Percentiles rank a stretch among this genome's conserved stretches.
These are phyloP conservation scores for Mesoligia furuncula DNA, from an alignment of 2,888 invertebrate species.

Conservation along the genomic window DNA sequence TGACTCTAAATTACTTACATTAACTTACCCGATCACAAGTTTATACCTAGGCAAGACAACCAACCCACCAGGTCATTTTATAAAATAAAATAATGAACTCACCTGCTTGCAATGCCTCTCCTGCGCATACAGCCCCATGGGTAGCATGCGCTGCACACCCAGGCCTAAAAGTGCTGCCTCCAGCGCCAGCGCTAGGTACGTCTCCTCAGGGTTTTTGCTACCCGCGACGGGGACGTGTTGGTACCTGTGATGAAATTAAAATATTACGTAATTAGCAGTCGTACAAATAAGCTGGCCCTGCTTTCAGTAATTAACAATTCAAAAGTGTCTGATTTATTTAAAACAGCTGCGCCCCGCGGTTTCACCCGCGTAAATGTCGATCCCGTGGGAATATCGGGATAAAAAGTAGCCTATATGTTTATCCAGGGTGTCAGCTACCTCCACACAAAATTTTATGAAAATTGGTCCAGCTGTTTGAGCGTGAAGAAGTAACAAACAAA, in stretches of 20 bases:
- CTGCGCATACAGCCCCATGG: conserved; percentile 95
- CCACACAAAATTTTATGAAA: too few species aligned
- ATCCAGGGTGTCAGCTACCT: too few species aligned
- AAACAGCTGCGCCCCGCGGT: too few species aligned
- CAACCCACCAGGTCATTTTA: too few species aligned
- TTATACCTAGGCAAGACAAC: too few species aligned
- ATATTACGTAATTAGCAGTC: neutral
- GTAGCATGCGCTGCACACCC: conserved; percentile 95
- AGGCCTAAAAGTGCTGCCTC: conserved; percentile 95
- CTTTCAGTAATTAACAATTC: neutral
- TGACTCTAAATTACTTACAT: neutral
- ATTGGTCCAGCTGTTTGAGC: too few species aligned
- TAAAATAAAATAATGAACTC: neutral
- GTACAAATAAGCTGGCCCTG: neutral
- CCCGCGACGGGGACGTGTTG: conserved; percentile 94
- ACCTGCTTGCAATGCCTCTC: conserved; percentile 90
- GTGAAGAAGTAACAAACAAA: too few species aligned
- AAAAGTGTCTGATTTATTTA: too few species aligned
- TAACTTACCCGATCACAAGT: neutral
- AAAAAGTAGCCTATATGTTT: too few species aligned
- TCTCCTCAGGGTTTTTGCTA: conserved; percentile 93
- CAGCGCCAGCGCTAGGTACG: conserved; percentile 93
- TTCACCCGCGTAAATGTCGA: too few species aligned
- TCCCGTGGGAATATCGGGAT: too few species aligned
- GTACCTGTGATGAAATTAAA: conserved; percentile 86